phyloP scores from a whole-genome alignment of 2,888 invertebrate species.

The Dryocosmus kuriphilus region DNA sequence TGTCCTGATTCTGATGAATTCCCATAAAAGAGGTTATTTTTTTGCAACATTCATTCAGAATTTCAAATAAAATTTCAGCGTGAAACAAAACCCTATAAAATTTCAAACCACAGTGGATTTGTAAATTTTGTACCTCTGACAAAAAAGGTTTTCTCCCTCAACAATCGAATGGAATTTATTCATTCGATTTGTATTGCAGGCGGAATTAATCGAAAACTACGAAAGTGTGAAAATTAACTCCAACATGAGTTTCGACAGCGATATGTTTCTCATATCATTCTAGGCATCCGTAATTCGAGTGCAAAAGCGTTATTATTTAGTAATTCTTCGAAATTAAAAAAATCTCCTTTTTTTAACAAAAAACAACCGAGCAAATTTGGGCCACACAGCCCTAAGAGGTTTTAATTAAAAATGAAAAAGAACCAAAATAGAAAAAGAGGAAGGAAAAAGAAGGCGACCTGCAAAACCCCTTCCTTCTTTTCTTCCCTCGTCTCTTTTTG shows the following conservation, averaged over 20 bases:
- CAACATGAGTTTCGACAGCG: slow-evolving; percentile 15
- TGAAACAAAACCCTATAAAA: not conserved
- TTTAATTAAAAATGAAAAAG: no score
- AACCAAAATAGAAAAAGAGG: no score
- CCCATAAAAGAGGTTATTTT: not conserved
- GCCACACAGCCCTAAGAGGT: no score
- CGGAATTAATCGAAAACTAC: slow-evolving; percentile 17
- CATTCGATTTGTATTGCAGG: slow-evolving; percentile 23
- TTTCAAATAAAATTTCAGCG: not conserved
- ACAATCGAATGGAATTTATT: slow-evolving; percentile 29
- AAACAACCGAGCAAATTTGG: no score
- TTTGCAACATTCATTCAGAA: not conserved
- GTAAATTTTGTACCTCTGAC: not conserved
- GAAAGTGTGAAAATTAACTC: slow-evolving; percentile 34
- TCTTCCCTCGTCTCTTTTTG: no score
- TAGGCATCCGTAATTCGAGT: slow-evolving; percentile 7
- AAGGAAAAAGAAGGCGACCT: no score
- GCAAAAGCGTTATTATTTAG: no score
- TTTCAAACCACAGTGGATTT: not conserved
- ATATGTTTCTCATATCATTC: slow-evolving; percentile 34
- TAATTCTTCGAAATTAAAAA: no score
- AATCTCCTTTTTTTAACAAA: no score
- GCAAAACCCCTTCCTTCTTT: no score
- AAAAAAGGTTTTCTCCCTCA: not conserved
- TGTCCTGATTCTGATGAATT: no score